phyloP scores from a whole-genome alignment of 2,113 vertebrate species.

The Semnornis frantzii region DNA sequence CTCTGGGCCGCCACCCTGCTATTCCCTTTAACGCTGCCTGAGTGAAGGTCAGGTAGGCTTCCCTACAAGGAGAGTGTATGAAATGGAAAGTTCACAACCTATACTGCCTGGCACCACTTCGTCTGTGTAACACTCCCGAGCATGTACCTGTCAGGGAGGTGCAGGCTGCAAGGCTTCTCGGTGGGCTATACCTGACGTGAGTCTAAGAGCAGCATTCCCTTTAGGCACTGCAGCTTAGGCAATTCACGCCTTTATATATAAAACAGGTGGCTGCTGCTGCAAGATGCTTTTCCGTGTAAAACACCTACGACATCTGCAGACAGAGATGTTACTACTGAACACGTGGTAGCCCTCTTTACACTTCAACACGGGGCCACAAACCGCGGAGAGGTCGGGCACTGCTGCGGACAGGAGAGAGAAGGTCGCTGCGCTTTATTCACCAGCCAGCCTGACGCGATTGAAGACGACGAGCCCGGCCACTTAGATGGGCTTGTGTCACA shows the following conservation, averaged over 20 bases:
- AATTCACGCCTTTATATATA: neutral
- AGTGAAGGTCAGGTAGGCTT: neutral
- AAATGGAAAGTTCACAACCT: neutral
- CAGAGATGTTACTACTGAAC: neutral
- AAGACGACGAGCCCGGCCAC: neutral
- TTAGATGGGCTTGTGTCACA: fast-evolving
- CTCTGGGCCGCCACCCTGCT: neutral
- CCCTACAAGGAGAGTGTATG: neutral
- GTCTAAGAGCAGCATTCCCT: neutral
- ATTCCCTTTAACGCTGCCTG: neutral
- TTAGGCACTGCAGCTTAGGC: neutral
- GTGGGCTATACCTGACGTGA: neutral
- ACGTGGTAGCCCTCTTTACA: neutral
- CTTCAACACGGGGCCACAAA: neutral
- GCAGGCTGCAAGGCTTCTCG: neutral
- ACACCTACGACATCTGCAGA: neutral
- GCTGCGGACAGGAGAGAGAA: neutral
- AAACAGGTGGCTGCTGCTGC: neutral
- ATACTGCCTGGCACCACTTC: neutral
- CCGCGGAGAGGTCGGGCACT: too few relatives aligned
- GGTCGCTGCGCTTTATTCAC: neutral
- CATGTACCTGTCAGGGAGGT: neutral
- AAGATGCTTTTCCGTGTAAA: neutral
- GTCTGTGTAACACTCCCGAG: neutral
- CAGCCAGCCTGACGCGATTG: neutral